phyloP scores from a whole-genome alignment of 2,888 invertebrate genomes.

The Lissonota sp. region DNA sequence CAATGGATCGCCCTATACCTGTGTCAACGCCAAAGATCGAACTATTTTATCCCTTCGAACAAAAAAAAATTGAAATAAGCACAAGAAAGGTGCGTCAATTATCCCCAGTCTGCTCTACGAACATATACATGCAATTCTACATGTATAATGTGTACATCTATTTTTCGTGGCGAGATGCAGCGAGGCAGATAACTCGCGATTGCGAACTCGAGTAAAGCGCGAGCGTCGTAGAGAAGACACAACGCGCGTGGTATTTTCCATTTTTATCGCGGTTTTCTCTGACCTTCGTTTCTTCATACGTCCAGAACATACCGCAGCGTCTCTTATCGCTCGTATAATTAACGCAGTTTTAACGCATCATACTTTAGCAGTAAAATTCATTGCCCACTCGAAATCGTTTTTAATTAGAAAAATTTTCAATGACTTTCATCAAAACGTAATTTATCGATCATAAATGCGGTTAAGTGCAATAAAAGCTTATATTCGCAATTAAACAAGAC shows the following conservation, averaged over 20 bases:
- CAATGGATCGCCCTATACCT: no score
- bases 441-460: not conserved
- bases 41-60: no score
- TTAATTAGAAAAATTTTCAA: not conserved
- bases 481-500: not conserved
- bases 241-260: not conserved
- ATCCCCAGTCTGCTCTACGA: no score
- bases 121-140: no score
- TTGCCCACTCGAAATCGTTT: not conserved
- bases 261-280: slow-evolving; percentile 1
- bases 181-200: slow-evolving; percentile 14
- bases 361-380: not conserved
- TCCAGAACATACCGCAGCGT: not conserved
- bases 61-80: no score
- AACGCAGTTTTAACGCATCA: not conserved
- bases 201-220: slow-evolving; percentile 21
- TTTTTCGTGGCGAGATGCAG: not conserved
- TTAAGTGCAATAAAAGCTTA: not conserved
- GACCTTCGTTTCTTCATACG: slow-evolving; percentile 17
- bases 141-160: no score
- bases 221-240: slow-evolving; percentile 13
- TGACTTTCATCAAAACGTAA: not conserved
- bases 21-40: no score
- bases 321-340: slow-evolving; percentile 1
- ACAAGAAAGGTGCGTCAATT: no score